Conservation (phyloP, 2,888 invertebrate genomes). For the Alitta virens region DNA sequence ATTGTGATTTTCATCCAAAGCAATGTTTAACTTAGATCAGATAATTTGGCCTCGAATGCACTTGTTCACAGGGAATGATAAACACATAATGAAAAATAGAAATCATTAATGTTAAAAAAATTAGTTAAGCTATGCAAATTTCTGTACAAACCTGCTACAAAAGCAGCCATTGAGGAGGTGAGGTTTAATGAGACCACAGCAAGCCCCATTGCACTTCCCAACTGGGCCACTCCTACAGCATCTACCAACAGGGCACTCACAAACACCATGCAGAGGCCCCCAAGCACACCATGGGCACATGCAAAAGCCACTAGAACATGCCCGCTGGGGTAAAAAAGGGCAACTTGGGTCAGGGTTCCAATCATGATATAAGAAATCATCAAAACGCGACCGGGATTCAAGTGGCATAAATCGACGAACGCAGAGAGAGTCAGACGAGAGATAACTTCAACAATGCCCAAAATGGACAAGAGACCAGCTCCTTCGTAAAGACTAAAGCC, state of each 20-base stretch:
- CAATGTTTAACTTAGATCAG: background rate
- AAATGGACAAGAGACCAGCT: background rate
- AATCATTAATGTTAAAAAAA: too few species aligned
- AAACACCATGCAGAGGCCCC: background rate
- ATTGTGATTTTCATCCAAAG: background rate
- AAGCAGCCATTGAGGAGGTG: background rate
- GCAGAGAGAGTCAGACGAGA: background rate
- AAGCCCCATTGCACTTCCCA: constrained; percentile 9
- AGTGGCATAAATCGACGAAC: background rate
- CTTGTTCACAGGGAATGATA: too few species aligned
- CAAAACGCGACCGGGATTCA: background rate
- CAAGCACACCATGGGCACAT: constrained; percentile 1
- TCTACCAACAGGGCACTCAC: constrained; percentile 1
- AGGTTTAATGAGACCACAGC: constrained; percentile 6
- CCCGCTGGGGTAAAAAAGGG: background rate
- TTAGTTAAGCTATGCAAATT: too few species aligned
- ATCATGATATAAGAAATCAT: constrained; percentile 1
- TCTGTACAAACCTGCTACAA: constrained; percentile 2
- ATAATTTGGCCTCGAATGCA: too few species aligned
- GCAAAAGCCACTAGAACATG: background rate
- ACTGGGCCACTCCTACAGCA: background rate
- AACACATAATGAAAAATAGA: too few species aligned
- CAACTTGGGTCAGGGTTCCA: constrained; percentile 4
- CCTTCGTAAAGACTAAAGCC: background rate
- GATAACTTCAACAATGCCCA: constrained; percentile 2